phyloP scores from a whole-genome alignment of 2,797 vertebrate genomes.

The Aselliscus stoliczkanus region DNA sequence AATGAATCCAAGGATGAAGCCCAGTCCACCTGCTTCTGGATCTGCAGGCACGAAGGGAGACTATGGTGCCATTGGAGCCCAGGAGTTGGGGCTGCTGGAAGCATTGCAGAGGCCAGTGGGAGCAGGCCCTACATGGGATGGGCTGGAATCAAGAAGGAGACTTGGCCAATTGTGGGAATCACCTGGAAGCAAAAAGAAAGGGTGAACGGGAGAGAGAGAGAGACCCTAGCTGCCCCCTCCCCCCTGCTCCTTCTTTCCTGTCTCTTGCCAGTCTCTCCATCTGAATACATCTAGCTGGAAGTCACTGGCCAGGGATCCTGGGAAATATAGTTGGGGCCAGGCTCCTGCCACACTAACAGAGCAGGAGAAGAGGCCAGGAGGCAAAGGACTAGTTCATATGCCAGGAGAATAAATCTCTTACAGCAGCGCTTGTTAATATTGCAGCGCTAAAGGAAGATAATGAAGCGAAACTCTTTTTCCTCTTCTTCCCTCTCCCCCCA shows the following conservation, averaged over 20 bases:
- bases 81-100: neutral
- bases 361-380: neutral
- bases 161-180: neutral
- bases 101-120: neutral
- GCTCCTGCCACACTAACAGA: neutral
- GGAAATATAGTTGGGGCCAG: neutral
- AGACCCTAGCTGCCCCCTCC: neutral
- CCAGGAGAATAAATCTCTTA: neutral
- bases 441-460: neutral
- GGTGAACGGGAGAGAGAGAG: neutral
- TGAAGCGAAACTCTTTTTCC: neutral
- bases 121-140: neutral
- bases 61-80: fast-evolving
- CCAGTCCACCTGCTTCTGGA: neutral
- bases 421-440: neutral
- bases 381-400: neutral
- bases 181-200: neutral
- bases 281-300: neutral
- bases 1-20: neutral
- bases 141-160: neutral
- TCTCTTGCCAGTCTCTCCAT: neutral
- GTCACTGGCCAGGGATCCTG: neutral
- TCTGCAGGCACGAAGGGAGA: neutral
- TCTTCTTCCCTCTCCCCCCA: neutral
- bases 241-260: neutral